Conservation (phyloP, 2,888 invertebrate genomes). For the Eupeodes latifasciatus region DNA sequence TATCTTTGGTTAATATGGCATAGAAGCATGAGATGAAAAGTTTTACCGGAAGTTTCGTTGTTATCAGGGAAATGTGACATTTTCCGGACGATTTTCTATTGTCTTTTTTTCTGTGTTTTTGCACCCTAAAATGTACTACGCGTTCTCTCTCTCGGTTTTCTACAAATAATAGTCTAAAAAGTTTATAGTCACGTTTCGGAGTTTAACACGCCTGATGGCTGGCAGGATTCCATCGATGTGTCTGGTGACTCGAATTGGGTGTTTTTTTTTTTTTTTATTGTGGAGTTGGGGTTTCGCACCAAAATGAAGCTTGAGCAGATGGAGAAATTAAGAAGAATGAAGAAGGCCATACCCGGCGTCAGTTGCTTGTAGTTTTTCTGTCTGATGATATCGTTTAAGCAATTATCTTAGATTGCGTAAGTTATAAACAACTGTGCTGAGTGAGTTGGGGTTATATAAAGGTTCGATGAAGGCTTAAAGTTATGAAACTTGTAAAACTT, state of each 20-base stretch:
- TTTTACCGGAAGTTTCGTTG: slow-evolving; percentile 71
- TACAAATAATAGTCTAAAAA: slow-evolving; percentile 69
- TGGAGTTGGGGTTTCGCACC: slow-evolving; percentile 22
- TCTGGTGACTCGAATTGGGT: slow-evolving; percentile 34
- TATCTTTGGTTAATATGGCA: slow-evolving; percentile 40
- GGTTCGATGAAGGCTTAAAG: slow-evolving; percentile 6
- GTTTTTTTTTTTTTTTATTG: slow-evolving; percentile 7
- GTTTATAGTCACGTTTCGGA: slow-evolving; percentile 75
- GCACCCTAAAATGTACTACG: not conserved
- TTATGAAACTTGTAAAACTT: slow-evolving; percentile 46
- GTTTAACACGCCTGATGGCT: slow-evolving; percentile 64
- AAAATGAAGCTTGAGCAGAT: slow-evolving; percentile 21
- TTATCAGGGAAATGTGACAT: slow-evolving; percentile 74
- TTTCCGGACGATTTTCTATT: slow-evolving; percentile 59
- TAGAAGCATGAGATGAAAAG: slow-evolving; percentile 41
- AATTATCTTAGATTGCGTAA: slow-evolving; percentile 73
- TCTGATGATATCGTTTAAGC: slow-evolving; percentile 72
- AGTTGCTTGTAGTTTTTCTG: not conserved
- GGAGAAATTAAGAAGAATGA: not conserved
- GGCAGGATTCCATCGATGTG: slow-evolving; percentile 69
- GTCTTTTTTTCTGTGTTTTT: slow-evolving; percentile 24
- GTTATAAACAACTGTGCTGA: not conserved
- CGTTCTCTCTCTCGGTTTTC: not conserved
- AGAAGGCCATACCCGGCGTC: not conserved
- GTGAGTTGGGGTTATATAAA: not conserved